Conservation (phyloP, 2,113 vertebrate genomes). For the Pardalotus punctatus region DNA sequence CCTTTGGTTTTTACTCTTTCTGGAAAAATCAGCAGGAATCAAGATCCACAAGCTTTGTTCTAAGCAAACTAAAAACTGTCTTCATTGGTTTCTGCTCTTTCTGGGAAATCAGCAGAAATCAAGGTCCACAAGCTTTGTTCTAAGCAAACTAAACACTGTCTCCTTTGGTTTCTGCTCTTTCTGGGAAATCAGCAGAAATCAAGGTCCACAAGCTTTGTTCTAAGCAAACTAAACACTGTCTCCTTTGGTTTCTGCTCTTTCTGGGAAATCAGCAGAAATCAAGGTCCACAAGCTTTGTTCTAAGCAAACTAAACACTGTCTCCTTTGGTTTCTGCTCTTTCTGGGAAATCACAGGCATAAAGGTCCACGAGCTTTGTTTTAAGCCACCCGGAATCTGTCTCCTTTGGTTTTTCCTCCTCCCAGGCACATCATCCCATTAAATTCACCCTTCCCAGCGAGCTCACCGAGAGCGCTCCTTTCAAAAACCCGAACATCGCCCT, state of each 20-base stretch:
- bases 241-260: not conserved
- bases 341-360: not conserved
- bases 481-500: rapidly evolving
- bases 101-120: not conserved
- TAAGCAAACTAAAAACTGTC: not conserved
- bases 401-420: not conserved
- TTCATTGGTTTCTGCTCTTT: not conserved
- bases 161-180: not conserved
- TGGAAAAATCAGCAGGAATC: not conserved
- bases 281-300: not conserved
- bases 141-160: not conserved
- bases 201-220: not conserved
- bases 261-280: not conserved
- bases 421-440: not conserved
- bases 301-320: not conserved
- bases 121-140: not conserved
- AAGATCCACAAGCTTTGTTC: not conserved
- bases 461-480: rapidly evolving
- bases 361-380: not conserved
- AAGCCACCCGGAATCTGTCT: not conserved
- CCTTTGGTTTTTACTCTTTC: too few relatives aligned
- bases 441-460: not conserved
- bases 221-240: not conserved
- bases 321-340: not conserved
- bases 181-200: not conserved